Evolutionary conservation across 2,113 vertebrate species (phyloP), one percentile per base, ranked within the genome.

Genomic region (Perca schrenkii): DNA sequence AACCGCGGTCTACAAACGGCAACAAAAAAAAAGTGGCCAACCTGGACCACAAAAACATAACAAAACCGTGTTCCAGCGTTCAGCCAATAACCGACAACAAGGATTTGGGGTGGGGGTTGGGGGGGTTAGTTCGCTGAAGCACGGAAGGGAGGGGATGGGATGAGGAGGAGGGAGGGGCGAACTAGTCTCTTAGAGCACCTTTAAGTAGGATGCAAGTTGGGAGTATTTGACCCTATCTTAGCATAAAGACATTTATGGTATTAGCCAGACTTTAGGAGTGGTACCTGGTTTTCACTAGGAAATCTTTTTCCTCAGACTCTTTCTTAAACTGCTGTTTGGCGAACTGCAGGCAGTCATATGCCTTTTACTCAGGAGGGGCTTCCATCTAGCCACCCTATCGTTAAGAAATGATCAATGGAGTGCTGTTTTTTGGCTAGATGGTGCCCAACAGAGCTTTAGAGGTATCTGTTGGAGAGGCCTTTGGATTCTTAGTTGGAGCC

Each of bases 361-460:
- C 28, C 36, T 66, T 80, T 81, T 40, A 52, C 28, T 73, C 25
- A 2, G 22, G 13, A 62, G 56, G 11, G 58, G 4, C 22, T 25
- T 73, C 74, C 12, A 67, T 65, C 49, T 46, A 21, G 11, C 54
- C 61, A 54, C 54, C 67, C 52, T 47, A 22, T 75, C 56, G 56
- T 67, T 54, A 47, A 13, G 19, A 72, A 34, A 40, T 66, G 21
- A 72, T 80, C 21, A 4, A 63, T 56, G 43, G 47, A 61, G 46
- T 17, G 21, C 31, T 54, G 54, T 62, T 72, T 73, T 54, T 82
- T 77, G 8, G 49, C 36, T 12, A 31, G 15, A 56, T 57, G 49
- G 66, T 52, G 58, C 10, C 22, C 46, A 58, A 36, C n/a, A 56
- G 62, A 61, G 68, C 21, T 46, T 75, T 34, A 36, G 19, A 65